Base-by-base conservation (phyloP, 53 echinoderm and acorn worm genomes). In the Zoroaster sp. region DNA sequence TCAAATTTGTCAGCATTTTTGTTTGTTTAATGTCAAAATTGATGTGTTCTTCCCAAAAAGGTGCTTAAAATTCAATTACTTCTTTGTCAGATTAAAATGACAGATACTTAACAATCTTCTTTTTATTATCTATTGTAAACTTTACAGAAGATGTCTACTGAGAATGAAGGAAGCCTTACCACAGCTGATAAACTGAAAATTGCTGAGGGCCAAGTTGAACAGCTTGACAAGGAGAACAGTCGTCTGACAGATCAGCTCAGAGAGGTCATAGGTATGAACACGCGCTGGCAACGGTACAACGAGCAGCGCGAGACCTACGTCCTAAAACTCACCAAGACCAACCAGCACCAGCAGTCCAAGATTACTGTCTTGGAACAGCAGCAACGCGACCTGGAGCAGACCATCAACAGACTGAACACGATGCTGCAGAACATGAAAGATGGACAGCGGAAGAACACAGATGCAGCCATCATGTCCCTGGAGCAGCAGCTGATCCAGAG, bases 211-310 rank as follows among this genome's bases (percentile, higher is more conserved):
- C 90, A 89, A 65, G 72, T 89, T 14, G 74, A 82, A 18, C 90
- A 89, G 39, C 35, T 89, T 18, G 66, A 80, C 9, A 73, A 73
- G 34, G 90, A 89, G 82, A 89, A 81, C 74, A 41, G 33, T 0
- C 72, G 90, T 18, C 44, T 89, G 73, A 82, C 90, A 0, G 88
- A 88, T 11, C 88, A 88, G 36, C 88, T 88, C 77, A 41, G 67
- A 0, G 88, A 88, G 69, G 90, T 89, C 33, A 89, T 89, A 17
- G 81, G 81, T 18, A 89, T 89, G 90, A 89, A 89, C 73, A 89
- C 90, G 14, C 54, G 90, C 20, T 89, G 90, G 90, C 90, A 89
- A 21, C 65, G 82, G 42, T 89, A 89, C 73, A 89, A 89, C 65
- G 81, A 89, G 54, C 90, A 89, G 25, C 81, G 90, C 1, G 90